Percentiles rank a stretch among this genome's conserved stretches.
Conservation (phyloP, 92 coral and sea anemone genomes). For the Phenganax stokvisi region DNA sequence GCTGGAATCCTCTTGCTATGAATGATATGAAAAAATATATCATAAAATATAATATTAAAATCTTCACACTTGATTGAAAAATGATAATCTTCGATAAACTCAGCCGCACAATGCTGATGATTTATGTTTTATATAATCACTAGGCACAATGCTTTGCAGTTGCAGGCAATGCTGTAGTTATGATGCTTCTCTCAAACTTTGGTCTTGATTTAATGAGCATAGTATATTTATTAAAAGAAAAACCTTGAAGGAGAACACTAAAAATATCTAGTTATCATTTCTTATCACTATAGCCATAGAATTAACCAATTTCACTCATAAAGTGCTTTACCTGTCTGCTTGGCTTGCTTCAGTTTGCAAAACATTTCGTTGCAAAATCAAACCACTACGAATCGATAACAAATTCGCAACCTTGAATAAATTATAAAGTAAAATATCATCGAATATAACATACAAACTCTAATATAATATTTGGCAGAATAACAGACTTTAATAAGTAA, state of each 20-base stretch:
- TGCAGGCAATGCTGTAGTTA: no score
- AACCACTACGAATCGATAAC: constrained; percentile 62
- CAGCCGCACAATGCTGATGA: no score
- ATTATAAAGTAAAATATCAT: neutral
- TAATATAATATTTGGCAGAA: neutral
- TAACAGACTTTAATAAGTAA: neutral
- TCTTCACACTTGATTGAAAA: no score
- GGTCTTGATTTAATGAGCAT: no score
- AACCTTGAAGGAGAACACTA: neutral
- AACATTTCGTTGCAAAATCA: constrained; percentile 69
- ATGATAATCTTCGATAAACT: no score
- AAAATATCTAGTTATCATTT: neutral
- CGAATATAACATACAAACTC: neutral
- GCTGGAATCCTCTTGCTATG: constrained; percentile 70
- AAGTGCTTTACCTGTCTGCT: constrained; percentile 58
- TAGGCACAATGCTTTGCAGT: no score
- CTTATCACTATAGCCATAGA: neutral
- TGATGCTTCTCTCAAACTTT: no score
- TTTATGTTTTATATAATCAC: no score
- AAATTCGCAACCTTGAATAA: constrained; percentile 59
- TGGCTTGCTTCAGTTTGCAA: constrained; percentile 66
- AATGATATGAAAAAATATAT: neutral
- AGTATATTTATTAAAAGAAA: neutral
- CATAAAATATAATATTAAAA: no score
- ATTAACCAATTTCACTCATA: no score